Evolutionary conservation across 2,797 vertebrate genomes (phyloP).

Genomic region (Oreochromis mossambicus): DNA sequence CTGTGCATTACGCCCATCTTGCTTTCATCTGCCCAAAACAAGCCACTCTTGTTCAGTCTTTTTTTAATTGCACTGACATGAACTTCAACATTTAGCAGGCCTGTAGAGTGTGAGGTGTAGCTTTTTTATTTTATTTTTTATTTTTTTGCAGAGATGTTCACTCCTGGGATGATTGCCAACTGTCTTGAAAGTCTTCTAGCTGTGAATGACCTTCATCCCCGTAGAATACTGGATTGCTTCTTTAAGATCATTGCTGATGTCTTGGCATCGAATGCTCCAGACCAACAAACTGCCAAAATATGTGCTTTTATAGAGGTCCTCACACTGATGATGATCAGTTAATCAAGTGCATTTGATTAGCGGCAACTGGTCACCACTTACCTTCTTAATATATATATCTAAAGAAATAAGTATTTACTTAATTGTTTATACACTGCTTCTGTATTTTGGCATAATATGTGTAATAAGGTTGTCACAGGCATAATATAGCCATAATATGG

Average conservation of each 20-base stretch:
- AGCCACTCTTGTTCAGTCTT: neutral
- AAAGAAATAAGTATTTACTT: neutral
- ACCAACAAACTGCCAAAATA: neutral
- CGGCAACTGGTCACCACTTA: neutral
- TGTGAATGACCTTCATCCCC: neutral
- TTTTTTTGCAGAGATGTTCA: neutral
- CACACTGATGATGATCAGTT: neutral
- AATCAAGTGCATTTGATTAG: neutral
- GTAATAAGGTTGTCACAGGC: too few species aligned
- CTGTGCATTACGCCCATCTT: neutral
- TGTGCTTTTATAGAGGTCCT: neutral
- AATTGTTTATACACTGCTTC: neutral
- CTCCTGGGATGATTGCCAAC: neutral
- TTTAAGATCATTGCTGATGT: neutral
- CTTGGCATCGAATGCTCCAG: neutral
- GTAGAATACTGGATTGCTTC: neutral
- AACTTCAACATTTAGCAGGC: neutral
- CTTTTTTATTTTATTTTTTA: rapidly evolving
- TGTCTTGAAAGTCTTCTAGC: neutral
- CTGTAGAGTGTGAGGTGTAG: neutral
- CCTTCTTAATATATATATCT: neutral
- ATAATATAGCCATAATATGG: neutral
- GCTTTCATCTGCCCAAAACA: neutral
- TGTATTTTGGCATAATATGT: neutral
- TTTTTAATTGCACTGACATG: neutral